Conservation (phyloP, 2,113 vertebrate species). For the Notechis scutatus region DNA sequence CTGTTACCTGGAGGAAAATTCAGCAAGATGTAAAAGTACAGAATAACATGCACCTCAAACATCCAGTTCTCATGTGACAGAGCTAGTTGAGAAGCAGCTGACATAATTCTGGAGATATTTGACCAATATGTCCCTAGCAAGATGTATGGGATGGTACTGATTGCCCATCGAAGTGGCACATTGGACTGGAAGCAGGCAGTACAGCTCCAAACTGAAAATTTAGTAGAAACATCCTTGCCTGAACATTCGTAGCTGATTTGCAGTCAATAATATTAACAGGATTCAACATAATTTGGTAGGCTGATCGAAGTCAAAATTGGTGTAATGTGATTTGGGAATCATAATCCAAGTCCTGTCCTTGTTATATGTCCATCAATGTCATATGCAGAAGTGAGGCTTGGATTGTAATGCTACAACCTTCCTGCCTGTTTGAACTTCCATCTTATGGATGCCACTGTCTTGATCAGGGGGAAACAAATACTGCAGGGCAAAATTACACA, state of each 20-base stretch:
- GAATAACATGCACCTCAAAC: not conserved
- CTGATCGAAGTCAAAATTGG: not conserved
- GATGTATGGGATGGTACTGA: not conserved
- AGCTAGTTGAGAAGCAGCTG: not conserved
- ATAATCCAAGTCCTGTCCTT: not conserved
- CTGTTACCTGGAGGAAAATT: not conserved
- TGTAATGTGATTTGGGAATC: not conserved
- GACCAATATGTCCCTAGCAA: not conserved
- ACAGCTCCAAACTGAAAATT: not conserved
- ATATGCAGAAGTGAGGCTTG: not conserved
- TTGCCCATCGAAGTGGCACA: not conserved
- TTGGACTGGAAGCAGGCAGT: not conserved
- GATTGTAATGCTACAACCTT: not conserved
- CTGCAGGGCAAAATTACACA: not conserved
- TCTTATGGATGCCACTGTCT: not conserved
- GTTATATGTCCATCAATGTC: not conserved
- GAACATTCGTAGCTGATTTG: not conserved
- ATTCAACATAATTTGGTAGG: not conserved
- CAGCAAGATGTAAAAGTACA: not conserved
- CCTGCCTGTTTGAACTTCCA: not conserved
- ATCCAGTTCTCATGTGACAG: not conserved
- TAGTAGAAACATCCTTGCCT: not conserved
- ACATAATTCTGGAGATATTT: not conserved
- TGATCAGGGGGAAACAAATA: not conserved
- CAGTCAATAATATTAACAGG: not conserved